Base-by-base conservation (phyloP, 2,797 vertebrate species). In the Eulemur albifrons region DNA sequence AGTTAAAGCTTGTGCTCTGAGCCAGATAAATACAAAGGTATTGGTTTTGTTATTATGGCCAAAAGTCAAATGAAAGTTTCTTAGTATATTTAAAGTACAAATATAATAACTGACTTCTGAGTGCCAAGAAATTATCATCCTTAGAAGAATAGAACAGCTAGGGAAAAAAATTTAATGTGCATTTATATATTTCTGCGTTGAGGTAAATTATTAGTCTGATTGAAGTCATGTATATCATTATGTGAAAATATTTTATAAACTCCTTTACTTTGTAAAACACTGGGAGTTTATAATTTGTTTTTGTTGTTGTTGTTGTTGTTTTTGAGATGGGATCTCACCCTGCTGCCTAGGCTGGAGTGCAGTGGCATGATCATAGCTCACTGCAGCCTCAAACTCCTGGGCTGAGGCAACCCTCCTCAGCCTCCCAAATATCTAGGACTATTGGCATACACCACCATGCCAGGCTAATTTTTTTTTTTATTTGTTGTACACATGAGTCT, bases 1-100 rank as follows among this genome's bases (percentile, higher is more conserved):
- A 98, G 99, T 99, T 30, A 99, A 99, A 98, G 99, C 99, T 20
- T 99, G 99, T 98, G 99, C 99, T 35, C 99, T 99, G 40, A 99
- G 99, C 98, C 98, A 98, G 3, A 97, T 99, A 98, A 99, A 99
- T 97, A 98, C 98, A 30, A 98, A 99, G 99, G 99, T 99, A 99
- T 93, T 93, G 18, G 7, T 61, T 8, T 43, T 70, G 96, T 93
- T 81, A 67, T 84, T 94, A 95, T 69, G 11, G 21, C 23, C 61
- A 63, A 79, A 97, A 65, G 59, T 57, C 85, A 94, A 54, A 83
- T 90, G 52, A 86, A n/a, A 86, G 9, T 15, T 83, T 97, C 80
- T 40, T 89, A 59, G 21, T 83, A 43, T 38, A 30, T 93, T 94
- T 97, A 77, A 32, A 93, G 15, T 93, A 84, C 3, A 77, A 54